Evolutionary conservation across 2,888 invertebrate species (phyloP), one percentile per base, ranked within the genome.

Genomic region (Syrista parreyssii): DNA sequence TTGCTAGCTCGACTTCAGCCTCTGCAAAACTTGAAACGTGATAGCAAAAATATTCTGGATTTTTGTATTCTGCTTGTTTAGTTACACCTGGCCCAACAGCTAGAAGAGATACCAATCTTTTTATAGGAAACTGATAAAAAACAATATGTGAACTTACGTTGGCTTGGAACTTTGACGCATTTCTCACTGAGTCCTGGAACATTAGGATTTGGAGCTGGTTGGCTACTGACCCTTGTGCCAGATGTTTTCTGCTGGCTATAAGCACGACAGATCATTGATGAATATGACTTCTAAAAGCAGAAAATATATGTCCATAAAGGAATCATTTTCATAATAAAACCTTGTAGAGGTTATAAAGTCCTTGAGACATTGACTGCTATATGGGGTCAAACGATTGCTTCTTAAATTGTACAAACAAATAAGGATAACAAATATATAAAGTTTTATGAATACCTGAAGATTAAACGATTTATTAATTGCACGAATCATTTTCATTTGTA

Each of bases 31-130:
- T 96, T 84, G 93, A 94, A 72, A 93, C 93, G 87, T 97, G 94
- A 87, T 97, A 97, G 83, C 95, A 95, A 87, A 95, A 98, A 90
- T 98, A 98, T 92, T 98, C 97, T 0, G 97, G 97, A 81, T 96
- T 97, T 92, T 97, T 97, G 90, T 97, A 98, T 1, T 94, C 93
- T 12, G 94, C 94, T 78, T 92, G 90, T 90, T 96, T 96, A 1
- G 94, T 92, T 12, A 96, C 96, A 73, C 94, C 95, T 36, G 96
- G 96, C 23, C 96, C 96, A n/a, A 96, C 94, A 55, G 94, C 92
- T 92, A 84, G 30, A 88, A 87, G 35, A 80, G 75, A 76, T 35
- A 32, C 34, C 9, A 23, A 55, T 55, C 55, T 55, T 78, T 75
- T 75, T 31, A 32, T 36, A 69, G 15, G 31, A 31, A 69, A 35